Conservation (phyloP, 2,797 vertebrate genomes). For the Sebastes diploproa region DNA sequence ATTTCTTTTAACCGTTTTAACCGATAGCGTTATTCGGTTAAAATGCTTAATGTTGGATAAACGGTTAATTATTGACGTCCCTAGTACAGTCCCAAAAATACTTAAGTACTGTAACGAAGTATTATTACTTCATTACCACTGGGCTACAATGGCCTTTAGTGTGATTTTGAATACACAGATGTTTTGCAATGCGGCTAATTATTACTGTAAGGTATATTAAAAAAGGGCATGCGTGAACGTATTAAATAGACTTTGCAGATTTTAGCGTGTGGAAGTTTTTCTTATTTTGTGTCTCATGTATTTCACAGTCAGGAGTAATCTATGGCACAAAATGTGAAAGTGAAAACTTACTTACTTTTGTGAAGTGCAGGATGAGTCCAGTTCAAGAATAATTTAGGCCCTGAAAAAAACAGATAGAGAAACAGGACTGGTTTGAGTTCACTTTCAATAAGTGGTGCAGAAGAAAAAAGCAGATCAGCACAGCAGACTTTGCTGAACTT, state of each 20-base stretch:
- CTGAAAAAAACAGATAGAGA: background rate
- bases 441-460: background rate
- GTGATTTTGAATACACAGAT: background rate
- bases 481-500: too few relatives aligned
- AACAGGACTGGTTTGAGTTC: background rate
- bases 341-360: background rate
- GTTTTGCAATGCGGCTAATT: background rate
- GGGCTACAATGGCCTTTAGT: background rate
- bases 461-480: background rate
- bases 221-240: too few relatives aligned
- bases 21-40: too few relatives aligned
- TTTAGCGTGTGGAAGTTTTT: background rate
- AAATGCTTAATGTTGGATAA: too few relatives aligned
- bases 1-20: too few relatives aligned
- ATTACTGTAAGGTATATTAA: background rate
- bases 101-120: too few relatives aligned
- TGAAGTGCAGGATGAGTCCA: background rate
- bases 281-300: background rate
- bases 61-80: too few relatives aligned
- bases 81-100: too few relatives aligned
- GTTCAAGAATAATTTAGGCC: background rate
- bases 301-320: background rate
- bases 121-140: too few relatives aligned
- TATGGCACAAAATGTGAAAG: background rate
- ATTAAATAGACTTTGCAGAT: background rate